phyloP scores from a whole-genome alignment of 1,140 invertebrate genomes.

The Ladona fulva region DNA sequence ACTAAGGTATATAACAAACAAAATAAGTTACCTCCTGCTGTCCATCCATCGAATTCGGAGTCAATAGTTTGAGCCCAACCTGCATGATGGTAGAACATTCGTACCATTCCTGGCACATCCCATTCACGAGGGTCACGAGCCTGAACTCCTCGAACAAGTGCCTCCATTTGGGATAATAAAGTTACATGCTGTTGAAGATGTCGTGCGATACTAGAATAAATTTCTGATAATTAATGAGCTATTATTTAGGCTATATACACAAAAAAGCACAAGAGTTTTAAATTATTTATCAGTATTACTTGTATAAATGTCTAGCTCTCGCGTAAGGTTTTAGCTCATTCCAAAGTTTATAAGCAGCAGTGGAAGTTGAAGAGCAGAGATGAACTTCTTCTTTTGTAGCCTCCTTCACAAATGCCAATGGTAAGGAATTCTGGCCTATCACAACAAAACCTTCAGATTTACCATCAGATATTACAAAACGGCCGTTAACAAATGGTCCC shows the following conservation, averaged over 20 bases:
- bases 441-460: conserved; percentile 21
- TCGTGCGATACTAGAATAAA: conserved; percentile 36
- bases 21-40: conserved; percentile 36
- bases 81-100: conserved; percentile 41
- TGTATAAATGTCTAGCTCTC: conserved; percentile 39
- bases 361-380: conserved; percentile 28
- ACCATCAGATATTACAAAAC: neutral
- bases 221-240: neutral
- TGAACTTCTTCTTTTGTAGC: neutral
- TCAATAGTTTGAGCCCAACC: conserved; percentile 41
- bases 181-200: conserved; percentile 41
- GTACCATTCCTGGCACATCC: conserved; percentile 36
- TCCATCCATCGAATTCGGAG: conserved; percentile 37
- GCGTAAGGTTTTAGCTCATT: conserved; percentile 33
- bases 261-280: neutral
- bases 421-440: neutral
- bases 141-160: conserved; percentile 35
- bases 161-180: conserved; percentile 37
- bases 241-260: too few relatives aligned
- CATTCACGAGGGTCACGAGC: conserved; percentile 37
- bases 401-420: neutral
- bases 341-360: conserved; percentile 36
- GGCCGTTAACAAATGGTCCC: conserved; percentile 14
- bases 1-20: neutral
- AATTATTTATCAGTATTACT: conserved; percentile 28